These are phyloP conservation scores for Elephas maximus DNA, from an alignment of 2,113 vertebrate species.

Conservation along the genomic window DNA sequence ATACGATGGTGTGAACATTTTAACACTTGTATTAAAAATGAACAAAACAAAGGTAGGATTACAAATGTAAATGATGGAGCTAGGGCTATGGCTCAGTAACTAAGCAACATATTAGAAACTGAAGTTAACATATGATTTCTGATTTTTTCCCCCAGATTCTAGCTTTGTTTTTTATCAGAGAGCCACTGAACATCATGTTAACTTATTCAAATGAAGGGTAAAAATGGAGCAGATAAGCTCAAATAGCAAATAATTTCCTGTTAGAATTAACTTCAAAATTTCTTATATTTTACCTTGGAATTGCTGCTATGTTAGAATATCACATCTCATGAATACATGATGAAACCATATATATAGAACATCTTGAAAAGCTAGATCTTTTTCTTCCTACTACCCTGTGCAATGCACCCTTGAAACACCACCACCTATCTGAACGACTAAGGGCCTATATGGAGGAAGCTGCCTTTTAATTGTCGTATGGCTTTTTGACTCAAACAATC, in stretches of 20 bases:
- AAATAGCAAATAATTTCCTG: background rate
- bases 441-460: background rate
- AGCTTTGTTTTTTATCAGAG: background rate
- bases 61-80: background rate
- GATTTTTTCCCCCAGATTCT: background rate
- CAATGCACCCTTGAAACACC: background rate
- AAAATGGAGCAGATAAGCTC: background rate
- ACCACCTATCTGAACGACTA: background rate
- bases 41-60: background rate
- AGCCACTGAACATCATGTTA: background rate
- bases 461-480: background rate
- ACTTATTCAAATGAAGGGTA: background rate
- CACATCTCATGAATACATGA: background rate
- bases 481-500: background rate
- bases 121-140: background rate
- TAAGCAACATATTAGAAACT: constrained; percentile 27
- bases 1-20: background rate
- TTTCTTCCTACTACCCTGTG: background rate
- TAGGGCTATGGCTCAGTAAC: background rate
- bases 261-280: constrained; percentile 20
- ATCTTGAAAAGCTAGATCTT: background rate
- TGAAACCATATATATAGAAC: background rate
- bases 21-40: constrained; percentile 11
- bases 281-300: constrained; percentile 10
- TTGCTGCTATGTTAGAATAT: background rate